Evolutionary conservation across 2,888 invertebrate species (phyloP), one percentile per base, ranked within the genome.

Genomic region (Melanophora roralis): DNA sequence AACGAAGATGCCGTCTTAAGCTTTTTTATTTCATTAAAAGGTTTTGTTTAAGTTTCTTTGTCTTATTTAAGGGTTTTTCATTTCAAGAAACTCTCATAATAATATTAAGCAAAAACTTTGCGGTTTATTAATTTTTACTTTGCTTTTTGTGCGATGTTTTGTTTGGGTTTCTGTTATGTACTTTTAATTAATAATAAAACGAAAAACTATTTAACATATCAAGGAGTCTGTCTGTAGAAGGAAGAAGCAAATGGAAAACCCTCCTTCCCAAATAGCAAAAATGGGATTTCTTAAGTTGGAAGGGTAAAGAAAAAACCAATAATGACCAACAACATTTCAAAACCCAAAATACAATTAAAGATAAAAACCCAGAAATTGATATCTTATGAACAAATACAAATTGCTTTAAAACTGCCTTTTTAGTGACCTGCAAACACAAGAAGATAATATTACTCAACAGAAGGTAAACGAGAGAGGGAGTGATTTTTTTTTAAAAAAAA

Each of bases 181-280:
- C n/a, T 14, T 47, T 51, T 51, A 51, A 51, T 51, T 51, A 51
- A 51, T 51, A n/a, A n/a, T 51, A 3, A 14, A 51, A 51, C 6
- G n/a, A 23, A 27, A 27, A n/a, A n/a, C n/a, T 51, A n/a, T 51
- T 51, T n/a, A 51, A 8, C 27, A 51, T 51, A 51, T 51, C 23
- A 27, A n/a, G n/a, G n/a, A n/a, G n/a, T n/a, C n/a, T n/a, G n/a
- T n/a, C n/a, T n/a, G n/a, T n/a, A n/a, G n/a, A n/a, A n/a, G n/a
- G n/a, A 27, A 47, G 11, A 21, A 21, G 21, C 11, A 47, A 47
- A 47, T 11, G 11, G 9, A 45, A 16, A 1, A 19, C 27, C 2
- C 27, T 51, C 27, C 2, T n/a, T 23, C 4, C 11, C 0, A 27
- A 49, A 14, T n/a, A n/a, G 7, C 14, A 14, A 51, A 27, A 27